These are phyloP conservation scores for Gymnobelideus leadbeateri DNA, from an alignment of 2,113 vertebrate species.

Conservation along the genomic window DNA sequence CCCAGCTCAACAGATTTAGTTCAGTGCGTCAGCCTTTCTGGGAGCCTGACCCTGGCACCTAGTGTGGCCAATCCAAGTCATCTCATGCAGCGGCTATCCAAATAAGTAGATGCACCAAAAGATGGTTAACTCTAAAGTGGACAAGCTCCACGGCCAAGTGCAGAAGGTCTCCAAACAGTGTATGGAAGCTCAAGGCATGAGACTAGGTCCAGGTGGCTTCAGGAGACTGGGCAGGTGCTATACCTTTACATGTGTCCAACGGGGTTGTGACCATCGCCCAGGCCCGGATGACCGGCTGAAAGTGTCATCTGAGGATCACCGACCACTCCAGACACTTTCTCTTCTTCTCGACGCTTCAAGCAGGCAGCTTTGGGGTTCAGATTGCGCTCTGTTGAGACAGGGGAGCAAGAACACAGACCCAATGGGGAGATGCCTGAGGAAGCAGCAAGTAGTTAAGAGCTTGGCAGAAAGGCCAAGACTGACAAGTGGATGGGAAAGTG, in stretches of 20 bases:
- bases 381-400: slow-evolving; percentile 91
- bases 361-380: slow-evolving; percentile 99
- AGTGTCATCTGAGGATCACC: slow-evolving; percentile 96
- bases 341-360: slow-evolving; percentile 98
- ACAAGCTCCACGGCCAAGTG: background rate
- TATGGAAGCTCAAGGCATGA: background rate
- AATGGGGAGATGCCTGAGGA: background rate
- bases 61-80: background rate
- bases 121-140: background rate
- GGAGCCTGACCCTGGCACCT: background rate
- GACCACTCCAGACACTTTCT: slow-evolving; percentile 96
- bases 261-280: slow-evolving; percentile 95
- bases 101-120: background rate
- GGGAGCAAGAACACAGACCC: slow-evolving; percentile 63
- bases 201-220: slow-evolving; percentile 23
- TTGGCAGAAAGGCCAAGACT: background rate
- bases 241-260: slow-evolving; percentile 93
- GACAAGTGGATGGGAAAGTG: background rate
- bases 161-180: background rate
- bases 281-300: slow-evolving; percentile 92
- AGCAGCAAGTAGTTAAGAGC: background rate
- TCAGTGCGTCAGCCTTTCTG: background rate
- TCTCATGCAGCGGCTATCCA: background rate
- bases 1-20: background rate
- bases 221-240: rapidly evolving